Conservation (phyloP, 2,797 vertebrate species). For the Parotocinclus haroldoi region DNA sequence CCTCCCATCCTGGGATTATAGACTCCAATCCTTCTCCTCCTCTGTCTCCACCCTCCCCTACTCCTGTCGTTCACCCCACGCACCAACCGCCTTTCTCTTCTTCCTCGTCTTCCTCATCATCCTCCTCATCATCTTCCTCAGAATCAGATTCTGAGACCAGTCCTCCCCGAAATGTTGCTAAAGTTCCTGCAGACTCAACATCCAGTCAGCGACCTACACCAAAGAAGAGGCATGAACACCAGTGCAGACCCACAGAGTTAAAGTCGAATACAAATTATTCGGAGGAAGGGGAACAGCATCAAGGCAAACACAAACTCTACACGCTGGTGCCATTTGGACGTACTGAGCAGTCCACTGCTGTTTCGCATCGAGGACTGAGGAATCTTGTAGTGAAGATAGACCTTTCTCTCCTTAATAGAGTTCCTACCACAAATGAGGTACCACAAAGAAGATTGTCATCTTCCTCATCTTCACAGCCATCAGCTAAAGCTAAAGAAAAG, state of each 20-base stretch:
- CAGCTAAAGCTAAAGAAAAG: conserved; percentile 64
- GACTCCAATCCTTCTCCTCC: conserved; percentile 46
- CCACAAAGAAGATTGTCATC: conserved; percentile 51
- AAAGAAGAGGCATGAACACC: conserved; percentile 60
- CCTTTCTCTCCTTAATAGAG: conserved; percentile 86
- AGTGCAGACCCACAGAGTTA: conserved; percentile 53
- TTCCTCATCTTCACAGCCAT: conserved; percentile 52
- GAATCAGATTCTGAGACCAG: conserved; percentile 59
- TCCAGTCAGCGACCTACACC: conserved; percentile 63
- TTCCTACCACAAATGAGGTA: conserved; percentile 68
- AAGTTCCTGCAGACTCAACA: conserved; percentile 70
- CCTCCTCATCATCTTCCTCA: conserved; percentile 42
- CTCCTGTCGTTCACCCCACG: conserved; percentile 23
- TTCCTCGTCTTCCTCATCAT: conserved; percentile 43
- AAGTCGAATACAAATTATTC: conserved; percentile 65
- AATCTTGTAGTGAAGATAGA: conserved; percentile 95
- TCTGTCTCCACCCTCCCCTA: conserved; percentile 45
- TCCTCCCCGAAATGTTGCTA: conserved; percentile 63
- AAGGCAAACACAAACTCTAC: conserved; percentile 84
- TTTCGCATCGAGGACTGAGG: conserved; percentile 78
- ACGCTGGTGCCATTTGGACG: conserved; percentile 94
- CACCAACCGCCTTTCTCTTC: conserved; percentile 30
- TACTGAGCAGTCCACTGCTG: conserved; percentile 73
- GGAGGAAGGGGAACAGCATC: conserved; percentile 72
- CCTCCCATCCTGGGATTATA: conserved; percentile 27